phyloP scores from a whole-genome alignment of 2,113 vertebrate genomes.

The Oreochromis tanganicae region DNA sequence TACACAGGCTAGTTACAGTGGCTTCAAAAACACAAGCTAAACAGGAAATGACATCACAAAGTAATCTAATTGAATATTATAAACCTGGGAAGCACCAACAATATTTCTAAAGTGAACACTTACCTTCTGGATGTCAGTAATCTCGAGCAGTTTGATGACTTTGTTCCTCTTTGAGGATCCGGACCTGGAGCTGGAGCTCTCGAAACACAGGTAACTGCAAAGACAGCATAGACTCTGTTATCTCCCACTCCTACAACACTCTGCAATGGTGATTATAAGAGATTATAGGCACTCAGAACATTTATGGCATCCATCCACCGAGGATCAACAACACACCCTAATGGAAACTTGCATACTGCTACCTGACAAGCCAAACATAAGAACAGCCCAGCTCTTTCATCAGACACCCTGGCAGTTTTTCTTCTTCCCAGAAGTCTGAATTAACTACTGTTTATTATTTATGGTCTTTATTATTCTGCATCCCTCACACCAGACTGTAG shows the following conservation, averaged over 20 bases:
- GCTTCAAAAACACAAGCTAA: not conserved
- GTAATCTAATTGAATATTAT: not conserved
- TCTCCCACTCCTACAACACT: not conserved
- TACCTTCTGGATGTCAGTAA: constrained; percentile 94
- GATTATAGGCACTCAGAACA: not conserved
- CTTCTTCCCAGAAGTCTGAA: not conserved
- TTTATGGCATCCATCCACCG: not conserved
- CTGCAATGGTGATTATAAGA: not conserved
- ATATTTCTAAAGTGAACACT: not conserved
- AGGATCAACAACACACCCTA: not conserved
- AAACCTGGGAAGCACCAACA: not conserved
- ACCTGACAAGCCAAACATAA: not conserved
- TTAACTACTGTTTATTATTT: not conserved
- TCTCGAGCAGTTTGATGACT: constrained; percentile 88
- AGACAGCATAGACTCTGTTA: not conserved
- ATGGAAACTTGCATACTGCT: not conserved
- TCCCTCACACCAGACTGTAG: not conserved
- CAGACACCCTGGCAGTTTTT: not conserved
- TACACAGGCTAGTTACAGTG: not conserved
- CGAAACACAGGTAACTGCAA: constrained; percentile 89
- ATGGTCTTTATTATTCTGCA: not conserved
- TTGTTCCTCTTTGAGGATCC: constrained; percentile 95
- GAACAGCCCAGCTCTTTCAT: not conserved
- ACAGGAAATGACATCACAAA: not conserved
- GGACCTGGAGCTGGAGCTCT: constrained; percentile 86